These are phyloP conservation scores for Caranx ignobilis DNA, from an alignment of 2,113 vertebrate genomes.

Conservation along the genomic window DNA sequence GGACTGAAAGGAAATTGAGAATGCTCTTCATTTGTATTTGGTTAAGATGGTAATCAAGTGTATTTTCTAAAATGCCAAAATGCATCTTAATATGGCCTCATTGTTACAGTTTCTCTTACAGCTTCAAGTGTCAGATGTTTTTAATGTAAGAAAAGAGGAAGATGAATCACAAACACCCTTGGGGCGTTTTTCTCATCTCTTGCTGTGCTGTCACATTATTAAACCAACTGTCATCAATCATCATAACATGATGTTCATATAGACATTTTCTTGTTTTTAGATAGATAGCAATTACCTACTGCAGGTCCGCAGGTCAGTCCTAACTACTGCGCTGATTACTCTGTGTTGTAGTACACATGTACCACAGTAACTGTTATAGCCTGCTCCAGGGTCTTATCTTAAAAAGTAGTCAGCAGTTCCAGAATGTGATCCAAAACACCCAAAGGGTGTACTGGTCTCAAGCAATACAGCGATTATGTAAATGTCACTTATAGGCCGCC, in stretches of 20 bases:
- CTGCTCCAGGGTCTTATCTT: background rate
- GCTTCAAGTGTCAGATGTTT: conserved; percentile 6
- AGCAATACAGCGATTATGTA: background rate
- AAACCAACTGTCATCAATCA: conserved; percentile 7
- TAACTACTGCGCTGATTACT: background rate
- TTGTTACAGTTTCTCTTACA: background rate
- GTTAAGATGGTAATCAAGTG: background rate
- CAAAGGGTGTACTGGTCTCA: background rate
- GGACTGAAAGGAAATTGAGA: background rate
- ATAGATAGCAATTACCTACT: background rate
- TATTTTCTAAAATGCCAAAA: background rate
- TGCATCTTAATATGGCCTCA: background rate
- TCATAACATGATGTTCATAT: background rate
- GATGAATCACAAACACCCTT: background rate
- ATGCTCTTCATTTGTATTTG: background rate
- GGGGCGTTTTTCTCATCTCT: conserved; percentile 1
- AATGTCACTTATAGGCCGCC: background rate
- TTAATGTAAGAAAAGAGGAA: background rate
- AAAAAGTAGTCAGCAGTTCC: background rate
- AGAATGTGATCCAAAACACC: background rate
- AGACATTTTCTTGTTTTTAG: background rate
- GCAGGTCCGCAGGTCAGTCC: background rate
- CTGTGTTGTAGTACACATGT: background rate
- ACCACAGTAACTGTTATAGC: background rate
- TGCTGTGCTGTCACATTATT: conserved; percentile 10